Evolutionary conservation across 2,888 invertebrate species (phyloP).

Genomic region (Amblyteles armatorius): DNA sequence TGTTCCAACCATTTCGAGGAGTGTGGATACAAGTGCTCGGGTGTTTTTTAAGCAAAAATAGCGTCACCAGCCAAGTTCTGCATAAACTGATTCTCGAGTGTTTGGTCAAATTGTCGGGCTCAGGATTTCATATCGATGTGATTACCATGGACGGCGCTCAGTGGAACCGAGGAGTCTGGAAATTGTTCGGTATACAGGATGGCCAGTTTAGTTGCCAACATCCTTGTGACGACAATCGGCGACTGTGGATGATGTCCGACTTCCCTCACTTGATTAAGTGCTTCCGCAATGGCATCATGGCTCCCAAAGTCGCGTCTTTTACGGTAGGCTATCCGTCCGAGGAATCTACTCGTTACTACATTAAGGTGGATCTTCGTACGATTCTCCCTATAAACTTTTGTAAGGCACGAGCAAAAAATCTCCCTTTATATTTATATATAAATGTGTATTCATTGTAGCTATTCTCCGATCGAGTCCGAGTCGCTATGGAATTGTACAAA

Average conservation of each 20-base stretch:
- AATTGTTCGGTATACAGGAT: slow-evolving; percentile 62
- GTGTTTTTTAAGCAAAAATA: slow-evolving; percentile 72
- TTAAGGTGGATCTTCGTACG: neutral
- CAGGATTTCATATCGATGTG: slow-evolving; percentile 69
- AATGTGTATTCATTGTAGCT: slow-evolving; percentile 30
- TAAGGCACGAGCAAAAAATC: no score
- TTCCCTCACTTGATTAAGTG: slow-evolving; percentile 73
- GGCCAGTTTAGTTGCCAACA: slow-evolving; percentile 68
- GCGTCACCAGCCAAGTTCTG: slow-evolving; percentile 65
- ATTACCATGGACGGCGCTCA: slow-evolving; percentile 72
- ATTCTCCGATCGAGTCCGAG: slow-evolving; percentile 61
- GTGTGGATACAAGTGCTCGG: slow-evolving; percentile 73
- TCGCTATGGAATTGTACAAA: slow-evolving; percentile 62
- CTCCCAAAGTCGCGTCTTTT: neutral
- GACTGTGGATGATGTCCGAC: slow-evolving; percentile 73
- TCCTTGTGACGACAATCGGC: slow-evolving; percentile 56
- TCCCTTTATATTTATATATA: neutral
- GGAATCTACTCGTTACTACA: neutral
- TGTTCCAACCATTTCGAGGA: slow-evolving; percentile 72
- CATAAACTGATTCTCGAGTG: slow-evolving; percentile 72
- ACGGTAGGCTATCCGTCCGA: neutral
- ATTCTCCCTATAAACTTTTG: no score
- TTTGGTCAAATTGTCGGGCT: slow-evolving; percentile 65
- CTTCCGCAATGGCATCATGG: slow-evolving; percentile 66
- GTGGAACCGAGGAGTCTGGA: slow-evolving; percentile 75